These are phyloP conservation scores for Crocallis elinguaria DNA, from an alignment of 2,888 invertebrate genomes.

Conservation along the genomic window DNA sequence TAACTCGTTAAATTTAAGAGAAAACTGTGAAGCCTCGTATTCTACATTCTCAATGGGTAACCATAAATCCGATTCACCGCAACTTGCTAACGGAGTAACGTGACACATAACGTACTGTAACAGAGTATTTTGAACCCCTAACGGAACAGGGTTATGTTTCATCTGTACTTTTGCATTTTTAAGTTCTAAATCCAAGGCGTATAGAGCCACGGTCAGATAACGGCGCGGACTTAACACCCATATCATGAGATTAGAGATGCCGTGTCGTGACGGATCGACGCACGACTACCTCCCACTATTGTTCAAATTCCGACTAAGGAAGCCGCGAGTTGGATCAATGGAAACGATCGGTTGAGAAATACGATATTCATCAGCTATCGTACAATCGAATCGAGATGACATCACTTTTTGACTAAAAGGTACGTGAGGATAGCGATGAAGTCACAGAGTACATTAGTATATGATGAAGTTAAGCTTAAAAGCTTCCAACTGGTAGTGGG, in stretches of 20 bases:
- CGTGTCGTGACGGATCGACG: conserved; percentile 3
- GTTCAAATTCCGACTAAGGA: not conserved
- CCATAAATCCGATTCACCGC: not conserved
- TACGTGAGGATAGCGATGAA: too few species aligned
- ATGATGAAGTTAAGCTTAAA: too few species aligned
- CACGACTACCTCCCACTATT: conserved; percentile 4
- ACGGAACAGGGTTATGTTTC: too few species aligned
- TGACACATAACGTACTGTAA: not conserved
- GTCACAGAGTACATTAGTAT: too few species aligned
- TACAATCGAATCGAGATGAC: too few species aligned
- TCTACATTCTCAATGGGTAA: conserved; percentile 7
- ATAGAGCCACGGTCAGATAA: not conserved
- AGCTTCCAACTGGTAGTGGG: too few species aligned
- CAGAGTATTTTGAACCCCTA: not conserved
- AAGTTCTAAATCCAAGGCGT: not conserved
- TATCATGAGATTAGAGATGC: conserved; percentile 4
- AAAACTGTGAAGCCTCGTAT: conserved; percentile 12
- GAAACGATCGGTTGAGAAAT: too few species aligned
- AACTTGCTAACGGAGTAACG: not conserved
- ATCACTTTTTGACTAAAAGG: too few species aligned
- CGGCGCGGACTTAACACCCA: not conserved
- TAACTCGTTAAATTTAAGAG: conserved; percentile 2
- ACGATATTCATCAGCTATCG: too few species aligned
- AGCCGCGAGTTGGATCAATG: not conserved
- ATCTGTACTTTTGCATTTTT: too few species aligned